Conservation (phyloP, 2,113 vertebrate species). For the Boulengeromyrus knoepffleri region DNA sequence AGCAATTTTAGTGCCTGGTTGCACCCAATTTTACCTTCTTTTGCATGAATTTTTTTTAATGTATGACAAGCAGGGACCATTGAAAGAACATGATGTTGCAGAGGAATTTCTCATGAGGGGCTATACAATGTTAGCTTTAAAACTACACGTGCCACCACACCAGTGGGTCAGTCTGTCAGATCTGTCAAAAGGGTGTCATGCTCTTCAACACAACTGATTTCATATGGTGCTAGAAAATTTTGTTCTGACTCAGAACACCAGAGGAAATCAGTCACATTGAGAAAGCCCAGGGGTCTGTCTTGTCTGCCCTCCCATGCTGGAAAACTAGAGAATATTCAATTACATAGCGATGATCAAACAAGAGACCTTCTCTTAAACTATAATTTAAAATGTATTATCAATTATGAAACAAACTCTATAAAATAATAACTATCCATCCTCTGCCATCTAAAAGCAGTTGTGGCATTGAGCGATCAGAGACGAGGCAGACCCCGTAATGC, state of each 20-base stretch:
- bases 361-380: background rate
- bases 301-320: background rate
- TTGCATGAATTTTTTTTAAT: background rate
- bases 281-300: slow-evolving; percentile 5
- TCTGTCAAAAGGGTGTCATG: background rate
- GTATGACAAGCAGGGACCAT: background rate
- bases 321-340: background rate
- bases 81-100: background rate
- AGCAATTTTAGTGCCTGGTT: background rate
- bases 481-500: too few relatives aligned
- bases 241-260: slow-evolving; percentile 41
- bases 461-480: too few relatives aligned
- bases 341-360: background rate
- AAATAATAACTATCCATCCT: background rate
- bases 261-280: slow-evolving; percentile 40
- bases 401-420: background rate
- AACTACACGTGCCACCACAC: background rate
- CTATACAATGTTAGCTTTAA: background rate
- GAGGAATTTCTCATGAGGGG: background rate
- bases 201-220: slow-evolving; percentile 41
- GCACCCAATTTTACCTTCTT: background rate
- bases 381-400: too few relatives aligned
- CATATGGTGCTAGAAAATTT: slow-evolving; percentile 45
- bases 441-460: background rate
- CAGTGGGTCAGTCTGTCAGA: background rate